Percentiles rank a stretch among this genome's conserved stretches.
Evolutionary conservation across 2,113 vertebrate genomes (phyloP).

Genomic region (Ammospiza nelsoni): DNA sequence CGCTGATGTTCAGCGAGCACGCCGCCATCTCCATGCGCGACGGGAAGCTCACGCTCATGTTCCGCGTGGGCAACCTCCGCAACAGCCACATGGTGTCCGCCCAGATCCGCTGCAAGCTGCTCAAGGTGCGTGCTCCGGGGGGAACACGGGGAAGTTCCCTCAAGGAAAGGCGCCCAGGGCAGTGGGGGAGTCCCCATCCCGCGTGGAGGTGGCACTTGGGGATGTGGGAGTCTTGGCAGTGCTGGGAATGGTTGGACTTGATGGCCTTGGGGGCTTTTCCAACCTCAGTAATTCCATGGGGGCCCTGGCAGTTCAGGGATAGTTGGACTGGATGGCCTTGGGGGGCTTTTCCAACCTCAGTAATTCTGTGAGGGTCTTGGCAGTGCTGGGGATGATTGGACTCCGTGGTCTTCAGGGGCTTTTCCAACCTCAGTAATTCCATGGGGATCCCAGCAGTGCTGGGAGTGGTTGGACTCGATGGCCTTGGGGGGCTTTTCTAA

Average conservation of each 20-base stretch:
- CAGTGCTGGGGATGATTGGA: neutral
- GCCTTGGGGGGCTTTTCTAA: too few relatives aligned
- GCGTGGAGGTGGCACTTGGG: rapidly evolving
- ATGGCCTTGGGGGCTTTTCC: too few relatives aligned
- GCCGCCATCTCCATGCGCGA: slow-evolving; percentile 97
- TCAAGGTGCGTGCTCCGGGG: slow-evolving; percentile 84
- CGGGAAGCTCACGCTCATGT: slow-evolving; percentile 98
- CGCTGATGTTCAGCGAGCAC: slow-evolving; percentile 97
- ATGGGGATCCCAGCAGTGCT: too few relatives aligned
- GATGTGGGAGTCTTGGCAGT: rapidly evolving
- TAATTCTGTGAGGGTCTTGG: too few relatives aligned
- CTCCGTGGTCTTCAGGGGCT: rapidly evolving
- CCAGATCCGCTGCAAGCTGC: slow-evolving; percentile 98
- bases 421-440: neutral
- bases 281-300: too few relatives aligned
- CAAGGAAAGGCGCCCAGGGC: rapidly evolving
- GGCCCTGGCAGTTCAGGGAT: too few relatives aligned
- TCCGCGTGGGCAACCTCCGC: slow-evolving; percentile 96
- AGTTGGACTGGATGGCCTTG: rapidly evolving
- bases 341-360: too few relatives aligned
- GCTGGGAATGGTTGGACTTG: neutral
- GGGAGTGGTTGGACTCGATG: neutral
- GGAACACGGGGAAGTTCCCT: rapidly evolving
- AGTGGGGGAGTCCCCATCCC: rapidly evolving
- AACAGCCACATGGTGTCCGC: slow-evolving; percentile 99